Evolutionary conservation across 2,888 invertebrate species (phyloP).

Genomic region (Boloria euphrosyne): DNA sequence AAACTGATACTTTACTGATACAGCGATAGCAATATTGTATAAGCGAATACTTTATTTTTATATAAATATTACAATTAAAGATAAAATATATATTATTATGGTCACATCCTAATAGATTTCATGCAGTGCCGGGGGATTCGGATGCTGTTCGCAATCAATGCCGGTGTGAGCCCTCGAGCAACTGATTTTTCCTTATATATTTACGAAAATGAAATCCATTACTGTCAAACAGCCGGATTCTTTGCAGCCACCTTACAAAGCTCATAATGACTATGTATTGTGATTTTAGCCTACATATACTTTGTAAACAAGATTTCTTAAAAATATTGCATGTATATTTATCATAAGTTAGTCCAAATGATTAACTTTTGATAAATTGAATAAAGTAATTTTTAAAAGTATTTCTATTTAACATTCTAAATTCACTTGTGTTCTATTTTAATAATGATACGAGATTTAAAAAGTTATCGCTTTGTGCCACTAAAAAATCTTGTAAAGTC

Average conservation of each 20-base stretch:
- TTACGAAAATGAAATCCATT: conserved; percentile 36
- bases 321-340: background rate
- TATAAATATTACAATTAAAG: no score
- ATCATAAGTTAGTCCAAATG: no score
- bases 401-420: no score
- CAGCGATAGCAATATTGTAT: background rate
- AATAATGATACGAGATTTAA: no score
- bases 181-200: conserved; percentile 36
- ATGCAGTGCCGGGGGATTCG: conserved; percentile 38
- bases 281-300: background rate
- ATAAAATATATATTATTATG: conserved; percentile 3
- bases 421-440: no score
- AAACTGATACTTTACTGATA: no score
- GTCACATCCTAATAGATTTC: conserved; percentile 40
- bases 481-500: no score
- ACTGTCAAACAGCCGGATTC: conserved; percentile 18
- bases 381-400: no score
- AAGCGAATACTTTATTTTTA: no score
- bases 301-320: background rate
- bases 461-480: no score
- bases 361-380: no score
- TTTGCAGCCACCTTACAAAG: conserved; percentile 6
- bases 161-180: conserved; percentile 35
- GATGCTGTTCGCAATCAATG: conserved; percentile 40
- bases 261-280: conserved; percentile 7